Percentiles rank a stretch among this genome's conserved stretches.
Evolutionary conservation across 2,888 invertebrate genomes (phyloP).

Genomic region (Ornithoptera alexandrae): DNA sequence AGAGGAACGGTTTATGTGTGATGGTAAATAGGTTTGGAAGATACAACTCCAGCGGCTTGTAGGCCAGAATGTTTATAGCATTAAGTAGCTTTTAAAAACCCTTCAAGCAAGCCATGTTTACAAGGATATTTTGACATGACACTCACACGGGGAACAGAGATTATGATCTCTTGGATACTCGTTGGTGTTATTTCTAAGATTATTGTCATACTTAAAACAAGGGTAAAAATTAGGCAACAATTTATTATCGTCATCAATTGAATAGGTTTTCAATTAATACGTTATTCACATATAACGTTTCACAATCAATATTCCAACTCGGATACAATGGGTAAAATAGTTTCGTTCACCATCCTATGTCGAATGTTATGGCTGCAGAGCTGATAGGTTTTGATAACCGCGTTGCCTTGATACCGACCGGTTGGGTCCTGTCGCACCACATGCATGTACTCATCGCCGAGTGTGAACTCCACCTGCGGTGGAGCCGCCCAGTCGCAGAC

Average conservation of each 20-base stretch:
- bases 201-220: no score
- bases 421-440: slow-evolving; percentile 61
- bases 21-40: not conserved
- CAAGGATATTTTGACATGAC: no score
- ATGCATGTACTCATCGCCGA: slow-evolving; percentile 65
- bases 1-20: not conserved
- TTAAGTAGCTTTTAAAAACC: no score
- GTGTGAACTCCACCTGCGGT: slow-evolving; percentile 61
- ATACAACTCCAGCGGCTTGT: not conserved
- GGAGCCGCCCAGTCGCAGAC: slow-evolving; percentile 71
- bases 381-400: slow-evolving; percentile 63
- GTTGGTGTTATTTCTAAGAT: no score
- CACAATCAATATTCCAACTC: slow-evolving; percentile 7
- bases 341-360: slow-evolving; percentile 11
- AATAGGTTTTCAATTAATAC: no score
- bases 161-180: no score
- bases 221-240: no score
- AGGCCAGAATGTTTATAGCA: not conserved
- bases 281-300: no score
- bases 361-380: slow-evolving; percentile 56
- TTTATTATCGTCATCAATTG: no score
- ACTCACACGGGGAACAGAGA: no score
- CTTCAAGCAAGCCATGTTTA: no score
- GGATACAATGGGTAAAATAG: slow-evolving; percentile 5
- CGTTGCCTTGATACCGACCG: slow-evolving; percentile 56